phyloP scores from a whole-genome alignment of 2,888 invertebrate genomes.

The Halocaridina rubra region DNA sequence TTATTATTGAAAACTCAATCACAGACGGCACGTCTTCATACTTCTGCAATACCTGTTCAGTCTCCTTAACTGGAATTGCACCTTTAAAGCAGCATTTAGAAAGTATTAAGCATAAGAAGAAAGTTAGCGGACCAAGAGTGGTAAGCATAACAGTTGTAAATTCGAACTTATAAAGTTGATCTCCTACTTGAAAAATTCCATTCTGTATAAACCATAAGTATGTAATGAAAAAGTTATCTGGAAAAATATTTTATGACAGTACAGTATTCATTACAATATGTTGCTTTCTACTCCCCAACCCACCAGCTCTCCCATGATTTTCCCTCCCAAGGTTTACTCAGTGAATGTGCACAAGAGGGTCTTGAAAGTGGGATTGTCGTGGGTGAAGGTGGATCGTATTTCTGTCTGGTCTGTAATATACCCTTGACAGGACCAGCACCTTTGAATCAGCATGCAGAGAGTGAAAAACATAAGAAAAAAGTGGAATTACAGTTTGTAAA shows the following conservation, averaged over 20 bases:
- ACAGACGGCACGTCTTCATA: neutral
- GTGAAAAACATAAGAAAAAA: neutral
- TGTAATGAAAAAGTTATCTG: too few relatives aligned
- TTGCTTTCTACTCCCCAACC: too few relatives aligned
- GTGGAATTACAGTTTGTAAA: neutral
- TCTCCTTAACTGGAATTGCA: neutral
- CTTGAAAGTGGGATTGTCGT: neutral
- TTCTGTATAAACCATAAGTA: too few relatives aligned
- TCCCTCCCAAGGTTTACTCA: neutral
- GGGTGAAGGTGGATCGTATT: neutral
- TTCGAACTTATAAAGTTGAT: too few relatives aligned
- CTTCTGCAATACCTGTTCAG: neutral
- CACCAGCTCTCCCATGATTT: neutral
- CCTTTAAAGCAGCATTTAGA: conserved; percentile 2
- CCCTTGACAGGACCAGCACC: neutral
- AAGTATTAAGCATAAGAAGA: neutral
- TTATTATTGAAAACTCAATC: neutral
- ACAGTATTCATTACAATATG: too few relatives aligned
- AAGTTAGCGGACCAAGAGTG: neutral
- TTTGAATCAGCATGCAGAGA: neutral
- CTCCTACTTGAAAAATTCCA: too few relatives aligned
- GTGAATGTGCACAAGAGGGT: neutral
- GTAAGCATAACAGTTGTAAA: neutral
- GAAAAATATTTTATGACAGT: too few relatives aligned
- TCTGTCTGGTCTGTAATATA: neutral